These are phyloP conservation scores for Philereme transversata DNA, from an alignment of 2,888 invertebrate species.

Conservation along the genomic window DNA sequence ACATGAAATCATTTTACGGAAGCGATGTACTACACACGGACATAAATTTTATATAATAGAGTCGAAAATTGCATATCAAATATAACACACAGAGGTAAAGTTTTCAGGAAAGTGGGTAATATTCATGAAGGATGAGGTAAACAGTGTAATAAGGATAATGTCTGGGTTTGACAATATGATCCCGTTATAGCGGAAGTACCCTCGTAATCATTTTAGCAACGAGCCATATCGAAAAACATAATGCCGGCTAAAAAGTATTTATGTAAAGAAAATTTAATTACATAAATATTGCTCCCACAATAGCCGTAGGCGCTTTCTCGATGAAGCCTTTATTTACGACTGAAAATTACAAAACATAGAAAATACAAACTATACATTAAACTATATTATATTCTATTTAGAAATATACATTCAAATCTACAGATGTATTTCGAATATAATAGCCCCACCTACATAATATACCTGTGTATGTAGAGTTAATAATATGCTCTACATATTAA, in stretches of 20 bases:
- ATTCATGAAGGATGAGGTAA: slow-evolving; percentile 7
- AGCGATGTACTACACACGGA: too few relatives aligned
- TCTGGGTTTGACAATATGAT: neutral
- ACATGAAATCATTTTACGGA: too few relatives aligned
- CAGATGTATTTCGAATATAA: neutral
- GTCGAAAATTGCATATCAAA: neutral
- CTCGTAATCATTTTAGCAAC: slow-evolving; percentile 14
- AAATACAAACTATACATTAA: too few relatives aligned
- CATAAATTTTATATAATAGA: neutral
- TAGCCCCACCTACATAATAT: neutral
- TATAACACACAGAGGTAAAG: neutral
- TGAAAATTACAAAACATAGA: too few relatives aligned
- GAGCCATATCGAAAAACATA: slow-evolving; percentile 6
- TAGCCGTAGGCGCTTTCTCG: slow-evolving; percentile 12
- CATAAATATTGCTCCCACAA: slow-evolving; percentile 16
- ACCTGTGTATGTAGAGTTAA: neutral
- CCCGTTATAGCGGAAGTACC: slow-evolving; percentile 2
- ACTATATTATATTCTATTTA: too few relatives aligned
- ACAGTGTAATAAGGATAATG: slow-evolving; percentile 11
- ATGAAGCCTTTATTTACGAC: neutral
- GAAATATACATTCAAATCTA: neutral
- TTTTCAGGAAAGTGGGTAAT: neutral
- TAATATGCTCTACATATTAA: neutral
- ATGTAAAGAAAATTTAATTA: slow-evolving; percentile 7
- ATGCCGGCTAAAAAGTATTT: slow-evolving; percentile 6